Base-by-base conservation (phyloP, 2,888 invertebrate species). In the Conistra vaccinii region DNA sequence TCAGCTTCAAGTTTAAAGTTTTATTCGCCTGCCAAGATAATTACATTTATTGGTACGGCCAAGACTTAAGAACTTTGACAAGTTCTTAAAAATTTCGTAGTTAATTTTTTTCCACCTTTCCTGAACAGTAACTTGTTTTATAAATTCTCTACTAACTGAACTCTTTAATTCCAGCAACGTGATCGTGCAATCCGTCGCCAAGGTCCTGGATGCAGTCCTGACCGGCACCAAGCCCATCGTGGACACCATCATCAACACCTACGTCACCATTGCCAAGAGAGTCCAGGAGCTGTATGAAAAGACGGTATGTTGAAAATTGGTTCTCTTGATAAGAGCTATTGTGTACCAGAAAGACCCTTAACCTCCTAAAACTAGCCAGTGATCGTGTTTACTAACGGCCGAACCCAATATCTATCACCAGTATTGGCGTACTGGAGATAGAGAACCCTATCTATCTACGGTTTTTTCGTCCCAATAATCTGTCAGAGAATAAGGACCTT, bases 281-380 rank as follows among this genome's bases (percentile, higher is more conserved):
- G 80, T 94, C 29, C 79, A 80, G 35, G 93, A 93, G 2, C 39
- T 95, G 76, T 95, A 95, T 73, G 92, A 92, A 77, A 93, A 94
- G 86, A 86, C 93, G 92, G 96, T 96, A 57, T 3, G 76, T 69
- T 69, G 2, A 14, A 42, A 32, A 7, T 2, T 57, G 1, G 0
- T 20, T 5, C 5, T 9, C 3, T 42, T 12, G 5, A 42, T n/a
- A 32, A 1, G 17, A 39, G 12, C 17, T 9, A 5, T 12, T n/a
- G 29, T 23, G 7, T 23, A 29, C 23, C 9, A 48, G 17, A 32
- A 57, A 10, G 0, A 66, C 5, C 10, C 5, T 1, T 5, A 32
- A 23, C 9, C 9, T 29, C 1, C 2, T 32, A 3, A 53, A 65
- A 32, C 5, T 9, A 32, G 23, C 29, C 2, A 53, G 23, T 32